Percentiles rank a stretch among this genome's conserved stretches.
Evolutionary conservation across 2,113 vertebrate genomes (phyloP).

Genomic region (Lagopus leucura): DNA sequence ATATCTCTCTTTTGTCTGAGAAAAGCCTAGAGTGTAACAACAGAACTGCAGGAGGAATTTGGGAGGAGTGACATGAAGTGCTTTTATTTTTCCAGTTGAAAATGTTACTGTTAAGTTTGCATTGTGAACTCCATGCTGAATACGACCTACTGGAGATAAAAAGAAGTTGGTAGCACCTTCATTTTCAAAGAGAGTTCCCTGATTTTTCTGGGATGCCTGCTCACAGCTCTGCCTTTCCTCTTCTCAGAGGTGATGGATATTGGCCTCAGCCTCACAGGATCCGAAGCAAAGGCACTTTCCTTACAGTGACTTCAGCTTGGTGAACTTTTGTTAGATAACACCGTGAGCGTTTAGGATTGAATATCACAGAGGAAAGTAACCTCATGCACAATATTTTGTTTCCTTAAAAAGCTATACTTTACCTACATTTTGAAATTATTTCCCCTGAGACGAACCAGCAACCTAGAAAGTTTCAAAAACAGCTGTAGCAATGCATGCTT

Average conservation of each 20-base stretch:
- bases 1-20: neutral
- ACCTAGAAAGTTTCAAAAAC: neutral
- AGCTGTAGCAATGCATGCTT: neutral
- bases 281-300: neutral
- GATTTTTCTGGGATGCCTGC: neutral
- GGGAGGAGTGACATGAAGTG: neutral
- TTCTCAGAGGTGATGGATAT: neutral
- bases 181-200: neutral
- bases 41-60: neutral
- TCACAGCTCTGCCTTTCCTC: neutral
- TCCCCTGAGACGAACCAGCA: neutral
- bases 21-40: neutral
- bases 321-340: neutral
- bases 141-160: neutral
- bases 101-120: neutral
- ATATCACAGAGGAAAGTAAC: too few species aligned
- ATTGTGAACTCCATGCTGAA: neutral
- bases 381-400: neutral
- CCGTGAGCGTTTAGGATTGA: neutral
- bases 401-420: neutral
- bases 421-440: neutral
- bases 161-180: neutral
- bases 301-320: neutral
- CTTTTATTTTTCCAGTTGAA: neutral
- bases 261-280: neutral